Conservation (phyloP, 2,113 vertebrate genomes). For the Pyxicephalus adspersus region DNA sequence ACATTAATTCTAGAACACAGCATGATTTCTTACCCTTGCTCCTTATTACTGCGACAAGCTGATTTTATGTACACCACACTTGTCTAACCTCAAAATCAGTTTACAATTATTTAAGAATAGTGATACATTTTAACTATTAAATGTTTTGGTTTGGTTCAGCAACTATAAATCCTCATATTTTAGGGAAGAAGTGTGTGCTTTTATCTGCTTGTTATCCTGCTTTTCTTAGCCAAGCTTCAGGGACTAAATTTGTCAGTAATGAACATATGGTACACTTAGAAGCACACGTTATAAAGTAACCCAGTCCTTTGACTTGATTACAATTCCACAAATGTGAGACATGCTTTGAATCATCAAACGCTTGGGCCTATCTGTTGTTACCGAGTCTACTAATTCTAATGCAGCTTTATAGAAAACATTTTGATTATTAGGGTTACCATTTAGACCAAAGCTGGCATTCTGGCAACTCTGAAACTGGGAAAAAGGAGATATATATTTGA, state of each 20-base stretch:
- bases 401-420: no score
- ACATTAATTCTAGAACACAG: not conserved
- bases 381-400: no score
- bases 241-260: constrained; percentile 4
- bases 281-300: constrained; percentile 11
- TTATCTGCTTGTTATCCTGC: not conserved
- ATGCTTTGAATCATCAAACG: not conserved
- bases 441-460: no score
- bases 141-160: not conserved
- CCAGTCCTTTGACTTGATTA: constrained; percentile 27
- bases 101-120: not conserved
- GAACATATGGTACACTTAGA: constrained; percentile 47
- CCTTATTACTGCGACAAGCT: not conserved
- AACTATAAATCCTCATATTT: not conserved
- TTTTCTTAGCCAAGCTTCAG: constrained; percentile 28
- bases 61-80: not conserved
- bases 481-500: no score
- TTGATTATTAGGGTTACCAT: no score
- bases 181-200: not conserved
- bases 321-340: not conserved
- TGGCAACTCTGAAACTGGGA: no score
- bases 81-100: not conserved
- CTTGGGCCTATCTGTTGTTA: no score
- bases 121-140: not conserved
- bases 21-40: not conserved